Evolutionary conservation across 2,888 invertebrate species (phyloP).

Genomic region (Eulithis testata): DNA sequence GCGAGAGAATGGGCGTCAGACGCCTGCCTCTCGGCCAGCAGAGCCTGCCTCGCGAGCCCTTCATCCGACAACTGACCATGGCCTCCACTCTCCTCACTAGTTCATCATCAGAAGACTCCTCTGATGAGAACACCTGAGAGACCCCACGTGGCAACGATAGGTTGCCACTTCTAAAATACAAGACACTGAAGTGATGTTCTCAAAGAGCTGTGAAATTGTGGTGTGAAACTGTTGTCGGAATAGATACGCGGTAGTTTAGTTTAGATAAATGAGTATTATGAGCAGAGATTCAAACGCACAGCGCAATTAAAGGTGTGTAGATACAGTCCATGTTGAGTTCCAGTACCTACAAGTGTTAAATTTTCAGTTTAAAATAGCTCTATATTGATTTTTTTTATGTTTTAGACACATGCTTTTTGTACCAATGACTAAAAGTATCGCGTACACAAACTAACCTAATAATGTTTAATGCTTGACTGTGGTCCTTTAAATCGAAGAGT

Average conservation of each 20-base stretch:
- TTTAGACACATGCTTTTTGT: neutral
- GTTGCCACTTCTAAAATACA: slow-evolving; percentile 80
- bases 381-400: too few relatives aligned
- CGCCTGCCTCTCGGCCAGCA: slow-evolving; percentile 83
- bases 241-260: slow-evolving; percentile 17
- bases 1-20: slow-evolving; percentile 80
- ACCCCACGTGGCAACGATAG: slow-evolving; percentile 79
- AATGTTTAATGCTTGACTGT: slow-evolving; percentile 23
- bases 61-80: slow-evolving; percentile 85
- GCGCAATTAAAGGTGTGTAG: slow-evolving; percentile 17
- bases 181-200: slow-evolving; percentile 62
- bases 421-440: slow-evolving; percentile 5
- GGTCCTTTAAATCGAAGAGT: slow-evolving; percentile 8
- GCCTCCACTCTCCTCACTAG: slow-evolving; percentile 86
- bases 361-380: neutral
- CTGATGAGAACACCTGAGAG: slow-evolving; percentile 82
- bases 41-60: slow-evolving; percentile 85
- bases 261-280: slow-evolving; percentile 5
- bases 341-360: neutral
- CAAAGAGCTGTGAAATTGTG: slow-evolving; percentile 41
- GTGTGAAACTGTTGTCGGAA: slow-evolving; percentile 13
- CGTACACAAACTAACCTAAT: slow-evolving; percentile 13
- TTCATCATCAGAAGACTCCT: slow-evolving; percentile 84
- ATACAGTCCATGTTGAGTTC: neutral
- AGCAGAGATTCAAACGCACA: slow-evolving; percentile 19